Evolutionary conservation across 2,113 vertebrate species (phyloP), one percentile per base, ranked within the genome.

Genomic region (Vulpes lagopus): DNA sequence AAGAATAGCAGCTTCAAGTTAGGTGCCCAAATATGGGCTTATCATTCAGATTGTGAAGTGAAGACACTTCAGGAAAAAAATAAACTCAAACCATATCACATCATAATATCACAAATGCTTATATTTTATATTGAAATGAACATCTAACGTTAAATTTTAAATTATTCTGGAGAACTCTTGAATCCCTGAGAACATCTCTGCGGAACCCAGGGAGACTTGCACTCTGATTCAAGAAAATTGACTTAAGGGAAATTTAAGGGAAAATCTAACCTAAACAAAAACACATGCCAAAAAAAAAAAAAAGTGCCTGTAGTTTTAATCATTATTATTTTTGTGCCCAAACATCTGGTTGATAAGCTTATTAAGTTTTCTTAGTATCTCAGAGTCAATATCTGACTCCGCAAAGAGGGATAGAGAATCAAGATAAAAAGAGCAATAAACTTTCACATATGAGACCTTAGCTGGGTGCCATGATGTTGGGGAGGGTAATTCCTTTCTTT

Each of bases 371-470:
- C 89, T 57, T 49, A 60, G 1, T 5, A 84, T 59, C 6, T 51
- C 57, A 81, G n/a, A 67, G 32, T 71, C 57, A 76, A 65, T 62
- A 92, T 78, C 91, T 92, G 85, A 76, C 27, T 17, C 20, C 76
- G 32, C 20, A 86, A 90, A 89, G 4, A 11, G 22, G 25, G 57
- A 85, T 81, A 55, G 96, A 78, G n/a, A 49, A 22, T 1, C 14
- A 30, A 64, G 23, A 19, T 32, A 60, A 53, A 81, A 60, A 38
- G 38, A 32, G 57, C 90, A 92, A 8, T 87, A 55, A 55, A 59
- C 2, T 0, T 27, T 6, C 15, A 3, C 2, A 4, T n/a, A 6
- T 8, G 11, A 35, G 35, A 59, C 53, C 8, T 73, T 22, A 38
- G 32, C 57, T 88, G 17, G 12, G 59, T 0, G 25, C 19, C 20